Evolutionary conservation across 2,113 vertebrate genomes (phyloP), one percentile per base, ranked within the genome.

Genomic region (Chaenocephalus aceratus): DNA sequence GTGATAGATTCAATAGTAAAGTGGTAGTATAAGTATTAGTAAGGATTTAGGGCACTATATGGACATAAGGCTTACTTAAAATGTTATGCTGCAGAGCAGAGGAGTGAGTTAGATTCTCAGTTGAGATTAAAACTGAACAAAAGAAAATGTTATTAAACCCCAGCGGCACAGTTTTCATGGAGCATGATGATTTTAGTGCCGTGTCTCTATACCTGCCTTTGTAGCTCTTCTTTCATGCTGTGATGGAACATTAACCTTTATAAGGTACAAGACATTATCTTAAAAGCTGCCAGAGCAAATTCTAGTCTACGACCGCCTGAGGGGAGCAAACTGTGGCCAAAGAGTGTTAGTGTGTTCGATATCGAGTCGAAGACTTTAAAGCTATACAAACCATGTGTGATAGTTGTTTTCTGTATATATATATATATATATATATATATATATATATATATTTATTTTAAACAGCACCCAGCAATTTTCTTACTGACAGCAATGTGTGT

Each of bases 221-320:
- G 36, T 74, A 64, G 59, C 77, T 77, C 52, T 62, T 76, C 80
- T 71, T 80, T 80, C 72, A 86, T 65, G 46, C 71, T 78, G 30
- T 44, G 46, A 80, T 77, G 85, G 79, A 82, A 70, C 84, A 41
- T 41, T 41, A 41, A 41, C 36, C 36, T 41, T 87, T 90, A 89
- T 92, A 89, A 93, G 86, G 89, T 92, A 82, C 84, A 82, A 86
- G 85, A 88, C 90, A 86, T 79, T 85, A 82, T 90, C 86, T 86
- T 86, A 86, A 91, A 90, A 89, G 76, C 81, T 86, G 71, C 75
- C 74, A 65, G 83, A 89, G 87, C 80, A 90, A 77, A 85, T 90
- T 84, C 34, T 71, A 66, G 70, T 84, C 64, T 61, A 57, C 65
- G 52, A 72, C 26, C 61, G 82, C 85, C 91, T 75, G 44, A 85